Conservation (phyloP, 2,797 vertebrate genomes). For the Phataginus tricuspis region DNA sequence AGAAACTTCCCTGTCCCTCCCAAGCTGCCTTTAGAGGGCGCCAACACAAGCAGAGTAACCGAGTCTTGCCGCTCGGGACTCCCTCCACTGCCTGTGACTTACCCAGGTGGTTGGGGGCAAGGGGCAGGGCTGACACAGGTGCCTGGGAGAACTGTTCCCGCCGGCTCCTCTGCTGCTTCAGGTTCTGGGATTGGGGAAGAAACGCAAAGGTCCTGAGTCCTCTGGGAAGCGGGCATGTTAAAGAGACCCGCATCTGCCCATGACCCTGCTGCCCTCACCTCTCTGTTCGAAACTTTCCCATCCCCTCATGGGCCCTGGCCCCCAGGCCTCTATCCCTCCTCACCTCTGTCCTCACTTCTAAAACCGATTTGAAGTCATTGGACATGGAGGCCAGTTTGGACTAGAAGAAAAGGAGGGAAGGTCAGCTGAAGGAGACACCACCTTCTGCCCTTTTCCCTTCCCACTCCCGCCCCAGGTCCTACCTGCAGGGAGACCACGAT, state of each 20-base stretch:
- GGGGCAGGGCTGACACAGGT: slow-evolving; percentile 88
- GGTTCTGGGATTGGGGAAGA: slow-evolving; percentile 87
- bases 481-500: slow-evolving; percentile 95
- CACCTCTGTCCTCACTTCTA: slow-evolving; percentile 97
- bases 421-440: not conserved
- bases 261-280: not conserved
- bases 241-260: not conserved
- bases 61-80: not conserved
- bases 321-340: slow-evolving; percentile 32
- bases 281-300: not conserved
- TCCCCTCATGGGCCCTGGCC: not conserved
- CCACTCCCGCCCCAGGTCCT: not conserved
- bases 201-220: slow-evolving; percentile 3
- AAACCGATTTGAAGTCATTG: slow-evolving; percentile 96
- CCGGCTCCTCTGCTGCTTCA: slow-evolving; percentile 95
- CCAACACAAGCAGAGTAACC: not conserved
- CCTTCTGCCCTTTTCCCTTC: not conserved
- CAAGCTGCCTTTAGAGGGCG: not conserved
- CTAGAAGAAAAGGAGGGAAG: slow-evolving; percentile 82
- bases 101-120: slow-evolving; percentile 93
- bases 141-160: slow-evolving; percentile 95
- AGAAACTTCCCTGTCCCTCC: not conserved
- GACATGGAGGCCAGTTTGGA: slow-evolving; percentile 97
- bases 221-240: not conserved
- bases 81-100: slow-evolving; percentile 71